Evolutionary conservation across 1,140 invertebrate genomes (phyloP), one percentile per base, ranked within the genome.

Genomic region (Nasonia longicornis): DNA sequence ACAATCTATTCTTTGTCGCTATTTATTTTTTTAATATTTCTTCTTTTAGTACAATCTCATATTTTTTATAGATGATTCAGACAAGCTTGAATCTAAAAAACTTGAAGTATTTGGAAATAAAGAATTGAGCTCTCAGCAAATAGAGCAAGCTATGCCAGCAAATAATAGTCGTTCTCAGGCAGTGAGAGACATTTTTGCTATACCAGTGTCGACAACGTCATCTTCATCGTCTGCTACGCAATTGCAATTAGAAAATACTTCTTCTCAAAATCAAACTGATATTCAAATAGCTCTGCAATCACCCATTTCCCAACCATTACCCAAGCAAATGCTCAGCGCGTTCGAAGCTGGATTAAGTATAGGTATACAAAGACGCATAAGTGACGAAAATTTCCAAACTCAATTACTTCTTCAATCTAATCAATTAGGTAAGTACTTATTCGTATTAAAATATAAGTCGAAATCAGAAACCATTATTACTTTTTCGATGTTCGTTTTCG

Each of bases 131-230:
- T 85, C 88, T 72, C 88, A 89, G 29, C 84, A 85, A 22, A 85
- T 85, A 70, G 86, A 85, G 45, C 87, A 85, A 83, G 76, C 90
- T 89, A 84, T 86, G 86, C 58, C 84, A 85, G 64, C 86, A 85
- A 48, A 84, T 83, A 66, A 82, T 84, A 29, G 82, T 80, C 20
- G 84, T 75, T 67, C 86, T 22, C 86, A 89, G 38, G 58, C 80
- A 0, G 83, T 87, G 38, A 85, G 86, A 79, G 92, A 93, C 84
- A 93, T 92, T 84, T 93, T 93, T 82, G 89, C 92, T 20, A 90
- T 91, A 77, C 92, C 92, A 20, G 87, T 91, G 31, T 75, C 88
- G 3, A 67, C 58, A 29, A 67, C 89, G 77, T 81, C 85, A 64
- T 84, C 87, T 77, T 84, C 92, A 83, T 88, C 90, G 7, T 86